phyloP scores from a whole-genome alignment of 2,113 vertebrate genomes.

The Phalacrocorax aristotelis region DNA sequence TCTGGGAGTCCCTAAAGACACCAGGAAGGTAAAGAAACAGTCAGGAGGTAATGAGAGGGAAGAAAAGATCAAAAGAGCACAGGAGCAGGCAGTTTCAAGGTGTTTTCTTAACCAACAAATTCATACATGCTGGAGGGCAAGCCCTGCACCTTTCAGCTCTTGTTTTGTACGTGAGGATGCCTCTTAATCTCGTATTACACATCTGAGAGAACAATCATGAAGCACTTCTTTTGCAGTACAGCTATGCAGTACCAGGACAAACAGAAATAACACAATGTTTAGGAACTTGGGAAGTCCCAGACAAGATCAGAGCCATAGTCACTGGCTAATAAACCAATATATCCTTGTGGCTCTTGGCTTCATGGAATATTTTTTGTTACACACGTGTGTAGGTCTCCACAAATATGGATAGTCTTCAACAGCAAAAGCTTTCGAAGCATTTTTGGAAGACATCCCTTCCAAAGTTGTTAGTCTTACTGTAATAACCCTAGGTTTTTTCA shows the following conservation, averaged over 20 bases:
- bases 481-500: background rate
- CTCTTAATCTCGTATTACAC: background rate
- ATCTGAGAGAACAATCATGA: background rate
- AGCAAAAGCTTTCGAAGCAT: background rate
- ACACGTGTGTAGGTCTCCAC: background rate
- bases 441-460: background rate
- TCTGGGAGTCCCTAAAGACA: background rate
- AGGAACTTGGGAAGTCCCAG: background rate
- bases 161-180: background rate
- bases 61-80: background rate
- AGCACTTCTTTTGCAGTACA: background rate
- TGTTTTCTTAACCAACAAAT: constrained; percentile 3
- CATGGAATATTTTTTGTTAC: background rate
- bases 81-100: background rate
- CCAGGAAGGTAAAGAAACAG: background rate
- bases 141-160: background rate
- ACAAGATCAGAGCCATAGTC: background rate
- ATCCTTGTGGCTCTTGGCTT: background rate
- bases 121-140: background rate
- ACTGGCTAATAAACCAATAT: background rate
- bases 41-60: background rate
- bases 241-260: background rate
- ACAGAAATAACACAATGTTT: background rate
- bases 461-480: background rate
- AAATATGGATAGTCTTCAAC: background rate